Evolutionary conservation across 2,888 invertebrate species (phyloP), one percentile per base, ranked within the genome.

Genomic region (Xestobium rufovillosum): DNA sequence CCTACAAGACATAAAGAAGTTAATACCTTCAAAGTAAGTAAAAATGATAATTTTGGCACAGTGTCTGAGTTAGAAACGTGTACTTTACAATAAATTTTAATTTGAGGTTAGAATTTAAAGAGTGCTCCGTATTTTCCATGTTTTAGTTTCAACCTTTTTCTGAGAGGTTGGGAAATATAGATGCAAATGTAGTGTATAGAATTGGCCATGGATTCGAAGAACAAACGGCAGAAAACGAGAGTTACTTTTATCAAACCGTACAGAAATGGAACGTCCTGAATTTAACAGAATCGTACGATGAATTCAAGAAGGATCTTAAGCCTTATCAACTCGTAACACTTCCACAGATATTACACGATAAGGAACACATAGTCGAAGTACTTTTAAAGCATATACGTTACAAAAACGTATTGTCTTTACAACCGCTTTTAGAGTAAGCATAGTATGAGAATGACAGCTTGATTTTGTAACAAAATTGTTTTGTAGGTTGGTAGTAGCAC

Each of bases 221-320:
- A 36, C 73, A 77, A 45, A 71, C 78, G 4, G 81, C 80, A 48
- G 80, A 80, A 34, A 68, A 73, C 33, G 79, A 80, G 55, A 87
- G 90, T 0, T 81, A 80, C 59, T 92, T 96, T 61, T 73, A 79
- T 51, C 77, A 88, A 60, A 77, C 87, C 0, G 62, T 94, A 13
- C 77, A 80, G 44, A 94, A 94, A 71, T 96, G 94, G 92, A 78
- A 78, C 55, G 84, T 82, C 2, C 72, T 94, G 13, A 94, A 95
- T 66, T 72, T 89, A 43, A 85, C 90, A 0, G 79, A 87, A 50
- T 81, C 83, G 56, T 94, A 83, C 62, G 75, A 78, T 30, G 71
- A 74, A 34, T 87, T 95, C 52, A 76, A 80, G 43, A 79, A 76
- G 46, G 82, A 86, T 57, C 76, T 90, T 2, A 75, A 76, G 41